Base-by-base conservation (phyloP, 2,113 vertebrate genomes). In the Ifrita kowaldi region DNA sequence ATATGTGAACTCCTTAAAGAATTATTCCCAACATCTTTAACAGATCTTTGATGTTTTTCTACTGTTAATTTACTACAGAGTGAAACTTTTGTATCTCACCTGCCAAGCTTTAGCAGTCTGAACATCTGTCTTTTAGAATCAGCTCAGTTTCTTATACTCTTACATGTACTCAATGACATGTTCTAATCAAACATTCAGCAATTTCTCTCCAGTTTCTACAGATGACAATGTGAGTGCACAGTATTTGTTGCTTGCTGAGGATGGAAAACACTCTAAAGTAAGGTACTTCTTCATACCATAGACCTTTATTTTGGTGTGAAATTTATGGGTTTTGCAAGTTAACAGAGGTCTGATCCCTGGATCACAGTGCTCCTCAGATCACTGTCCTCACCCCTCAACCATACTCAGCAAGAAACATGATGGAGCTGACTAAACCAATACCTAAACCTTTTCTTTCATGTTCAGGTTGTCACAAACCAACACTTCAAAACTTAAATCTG, bases 241-340 rank as follows among this genome's bases (percentile, higher is more conserved):
- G 7, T 5, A 41, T 85, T 73, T 60, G 18, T 1, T 75, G 46
- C 50, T 41, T 44, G 53, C 14, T 0, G 0, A 62, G 30, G 37
- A 41, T 3, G 83, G 39, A 7, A 46, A 87, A 70, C 27, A 52
- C 18, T 42, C 11, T 18, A 11, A 82, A 52, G 21, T 46, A 78
- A 84, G 21, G 47, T 4, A 50, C 35, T 62, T 69, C 39, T 86
- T 86, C n/a, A 53, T 11, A 74, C 4, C 52, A 42, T 0, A 39
- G 28, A 20, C 10, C 12, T 50, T 13, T 30, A 44, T 44, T 69
- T 23, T 11, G 7, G 19, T 33, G 30, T 60, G 24, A 55, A 84
- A 65, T 57, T 4, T 3, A 41, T 32, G 42, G 46, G 67, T 18
- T 91, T 79, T 89, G 19, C 37, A 77, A 50, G 39, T 33, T 62